Evolutionary conservation across 2,888 invertebrate species (phyloP).

Genomic region (Zelleria hepariella): DNA sequence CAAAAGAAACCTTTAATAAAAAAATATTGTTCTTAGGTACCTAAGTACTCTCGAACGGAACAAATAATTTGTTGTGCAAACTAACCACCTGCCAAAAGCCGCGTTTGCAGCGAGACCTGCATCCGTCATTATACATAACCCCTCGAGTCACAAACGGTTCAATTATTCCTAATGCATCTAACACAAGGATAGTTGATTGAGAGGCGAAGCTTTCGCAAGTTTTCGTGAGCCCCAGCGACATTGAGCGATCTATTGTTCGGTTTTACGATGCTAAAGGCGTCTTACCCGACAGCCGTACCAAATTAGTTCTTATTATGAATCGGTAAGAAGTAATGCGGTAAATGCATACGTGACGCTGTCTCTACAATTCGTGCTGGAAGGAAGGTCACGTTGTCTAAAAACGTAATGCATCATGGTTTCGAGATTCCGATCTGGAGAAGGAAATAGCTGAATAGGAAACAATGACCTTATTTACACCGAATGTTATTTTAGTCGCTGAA

Average conservation of each 20-base stretch:
- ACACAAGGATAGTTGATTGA: constrained; percentile 13
- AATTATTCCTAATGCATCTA: background rate
- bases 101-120: background rate
- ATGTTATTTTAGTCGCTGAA: too few species aligned
- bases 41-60: background rate
- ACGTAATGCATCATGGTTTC: constrained; percentile 18
- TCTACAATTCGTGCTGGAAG: constrained; percentile 42
- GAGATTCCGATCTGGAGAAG: constrained; percentile 11
- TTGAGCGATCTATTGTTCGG: constrained; percentile 36
- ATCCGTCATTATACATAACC: background rate
- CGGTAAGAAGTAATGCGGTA: background rate
- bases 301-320: background rate
- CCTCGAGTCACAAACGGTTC: background rate
- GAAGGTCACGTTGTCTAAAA: constrained; percentile 31
- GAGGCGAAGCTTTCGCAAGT: constrained; percentile 51
- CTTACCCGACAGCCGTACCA: background rate
- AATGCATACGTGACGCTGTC: background rate
- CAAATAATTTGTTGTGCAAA: background rate
- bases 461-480: background rate
- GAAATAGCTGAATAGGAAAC: background rate
- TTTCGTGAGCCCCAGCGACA: constrained; percentile 54
- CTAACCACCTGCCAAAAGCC: background rate
- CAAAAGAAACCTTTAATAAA: background rate
- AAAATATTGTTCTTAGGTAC: too few species aligned
- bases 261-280: background rate